phyloP scores from a whole-genome alignment of 2,113 vertebrate species.

The Monarcha castaneiventris region DNA sequence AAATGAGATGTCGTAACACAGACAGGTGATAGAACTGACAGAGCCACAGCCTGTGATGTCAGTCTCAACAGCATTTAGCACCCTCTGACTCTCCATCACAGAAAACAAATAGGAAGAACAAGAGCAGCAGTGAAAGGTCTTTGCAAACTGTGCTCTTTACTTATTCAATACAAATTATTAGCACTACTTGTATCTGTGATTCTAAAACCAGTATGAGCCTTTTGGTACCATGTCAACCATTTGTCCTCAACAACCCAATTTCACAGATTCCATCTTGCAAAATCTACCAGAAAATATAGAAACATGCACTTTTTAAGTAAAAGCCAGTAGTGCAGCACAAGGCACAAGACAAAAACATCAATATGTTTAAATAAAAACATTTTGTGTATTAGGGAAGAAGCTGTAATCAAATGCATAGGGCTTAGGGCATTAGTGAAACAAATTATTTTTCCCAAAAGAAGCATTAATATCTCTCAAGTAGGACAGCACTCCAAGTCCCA shows the following conservation, averaged over 20 bases:
- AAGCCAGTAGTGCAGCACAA: not conserved
- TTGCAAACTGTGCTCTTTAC: not conserved
- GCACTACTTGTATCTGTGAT: not conserved
- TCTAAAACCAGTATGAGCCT: not conserved
- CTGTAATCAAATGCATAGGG: not conserved
- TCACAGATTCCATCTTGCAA: not conserved
- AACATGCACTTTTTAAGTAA: not conserved
- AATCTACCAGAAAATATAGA: not conserved
- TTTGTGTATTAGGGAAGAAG: not conserved
- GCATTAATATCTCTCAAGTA: not conserved
- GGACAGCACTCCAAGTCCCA: not conserved
- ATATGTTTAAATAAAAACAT: not conserved
- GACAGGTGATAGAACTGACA: not conserved
- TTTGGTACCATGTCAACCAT: not conserved
- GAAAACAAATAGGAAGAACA: not conserved
- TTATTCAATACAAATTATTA: not conserved
- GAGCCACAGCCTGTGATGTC: fast-evolving
- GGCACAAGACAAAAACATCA: not conserved
- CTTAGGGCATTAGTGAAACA: not conserved
- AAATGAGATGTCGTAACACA: not conserved
- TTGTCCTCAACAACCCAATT: not conserved
- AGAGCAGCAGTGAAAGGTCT: not conserved
- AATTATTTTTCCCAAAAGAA: not conserved
- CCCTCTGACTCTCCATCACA: not conserved
- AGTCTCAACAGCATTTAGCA: not conserved